Evolutionary conservation across 2,888 invertebrate species (phyloP).

Genomic region (Dasysyrphus albostriatus): DNA sequence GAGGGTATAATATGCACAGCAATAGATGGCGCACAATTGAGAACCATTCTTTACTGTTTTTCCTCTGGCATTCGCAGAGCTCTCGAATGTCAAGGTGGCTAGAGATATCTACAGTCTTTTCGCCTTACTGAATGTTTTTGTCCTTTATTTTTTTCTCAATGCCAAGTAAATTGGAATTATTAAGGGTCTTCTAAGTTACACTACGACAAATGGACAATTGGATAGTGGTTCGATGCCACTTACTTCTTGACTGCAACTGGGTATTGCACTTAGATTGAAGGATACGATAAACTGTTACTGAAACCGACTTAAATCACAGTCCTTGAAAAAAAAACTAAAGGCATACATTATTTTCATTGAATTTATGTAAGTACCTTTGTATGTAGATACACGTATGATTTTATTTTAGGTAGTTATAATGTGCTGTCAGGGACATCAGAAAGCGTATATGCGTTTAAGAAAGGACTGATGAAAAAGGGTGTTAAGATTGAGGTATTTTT

Average conservation of each 20-base stretch:
- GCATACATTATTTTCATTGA: conserved; percentile 19
- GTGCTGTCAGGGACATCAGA: neutral
- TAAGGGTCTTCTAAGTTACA: conserved; percentile 54
- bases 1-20: neutral
- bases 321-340: conserved; percentile 25
- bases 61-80: conserved; percentile 27
- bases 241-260: conserved; percentile 7
- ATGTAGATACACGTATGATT: too few species aligned
- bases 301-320: conserved; percentile 19
- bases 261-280: conserved; percentile 41
- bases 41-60: neutral
- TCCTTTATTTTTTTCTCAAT: conserved; percentile 52
- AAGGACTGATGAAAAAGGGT: conserved; percentile 14
- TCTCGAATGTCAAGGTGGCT: conserved; percentile 69
- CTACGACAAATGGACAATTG: conserved; percentile 45
- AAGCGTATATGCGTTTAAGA: conserved; percentile 10
- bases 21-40: conserved; percentile 14
- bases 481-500: conserved; percentile 3
- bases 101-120: conserved; percentile 7
- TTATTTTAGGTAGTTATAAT: neutral
- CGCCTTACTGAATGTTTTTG: conserved; percentile 18
- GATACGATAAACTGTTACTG: neutral
- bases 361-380: too few species aligned
- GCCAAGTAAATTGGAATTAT: conserved; percentile 68
- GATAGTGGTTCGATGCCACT: conserved; percentile 33